phyloP scores from a whole-genome alignment of 1,140 invertebrate genomes.

The Marisa cornuarietis region DNA sequence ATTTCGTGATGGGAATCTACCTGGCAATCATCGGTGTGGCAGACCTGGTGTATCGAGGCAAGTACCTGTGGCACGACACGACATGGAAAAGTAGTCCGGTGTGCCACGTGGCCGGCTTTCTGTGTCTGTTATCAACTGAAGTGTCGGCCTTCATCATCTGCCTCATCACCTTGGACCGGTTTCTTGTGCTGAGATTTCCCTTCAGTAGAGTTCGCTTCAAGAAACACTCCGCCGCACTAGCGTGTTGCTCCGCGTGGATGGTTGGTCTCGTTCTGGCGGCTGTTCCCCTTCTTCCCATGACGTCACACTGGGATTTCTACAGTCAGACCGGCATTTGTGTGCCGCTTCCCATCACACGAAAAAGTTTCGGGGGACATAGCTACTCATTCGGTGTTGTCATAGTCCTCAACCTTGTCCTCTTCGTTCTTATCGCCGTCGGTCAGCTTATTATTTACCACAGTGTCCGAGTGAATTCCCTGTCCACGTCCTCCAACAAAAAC shows the following conservation, averaged over 20 bases:
- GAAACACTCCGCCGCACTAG: constrained; percentile 15
- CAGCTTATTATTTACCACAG: constrained; percentile 34
- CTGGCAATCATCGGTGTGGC: constrained; percentile 50
- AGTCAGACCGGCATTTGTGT: constrained; percentile 37
- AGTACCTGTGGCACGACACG: constrained; percentile 40
- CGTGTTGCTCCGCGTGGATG: constrained; percentile 18
- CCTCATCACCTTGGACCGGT: constrained; percentile 51
- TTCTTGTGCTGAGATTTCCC: constrained; percentile 46
- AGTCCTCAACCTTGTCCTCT: constrained; percentile 35
- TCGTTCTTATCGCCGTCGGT: constrained; percentile 34
- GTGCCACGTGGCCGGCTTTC: constrained; percentile 48
- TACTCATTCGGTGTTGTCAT: constrained; percentile 38
- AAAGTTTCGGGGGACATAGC: constrained; percentile 24
- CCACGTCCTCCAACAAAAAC: constrained; percentile 3
- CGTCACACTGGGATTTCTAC: constrained; percentile 34
- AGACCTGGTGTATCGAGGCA: constrained; percentile 45
- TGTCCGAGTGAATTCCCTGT: constrained; percentile 23
- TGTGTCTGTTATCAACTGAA: constrained; percentile 48
- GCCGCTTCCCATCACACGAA: constrained; percentile 30
- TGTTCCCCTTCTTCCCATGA: constrained; percentile 20
- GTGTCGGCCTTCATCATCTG: constrained; percentile 46
- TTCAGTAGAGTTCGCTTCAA: constrained; percentile 34
- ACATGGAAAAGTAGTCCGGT: constrained; percentile 42
- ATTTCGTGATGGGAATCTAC: constrained; percentile 56
- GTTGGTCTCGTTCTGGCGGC: constrained; percentile 24